phyloP scores from a whole-genome alignment of 2,113 vertebrate genomes.

The Benitochromis conjunctus region DNA sequence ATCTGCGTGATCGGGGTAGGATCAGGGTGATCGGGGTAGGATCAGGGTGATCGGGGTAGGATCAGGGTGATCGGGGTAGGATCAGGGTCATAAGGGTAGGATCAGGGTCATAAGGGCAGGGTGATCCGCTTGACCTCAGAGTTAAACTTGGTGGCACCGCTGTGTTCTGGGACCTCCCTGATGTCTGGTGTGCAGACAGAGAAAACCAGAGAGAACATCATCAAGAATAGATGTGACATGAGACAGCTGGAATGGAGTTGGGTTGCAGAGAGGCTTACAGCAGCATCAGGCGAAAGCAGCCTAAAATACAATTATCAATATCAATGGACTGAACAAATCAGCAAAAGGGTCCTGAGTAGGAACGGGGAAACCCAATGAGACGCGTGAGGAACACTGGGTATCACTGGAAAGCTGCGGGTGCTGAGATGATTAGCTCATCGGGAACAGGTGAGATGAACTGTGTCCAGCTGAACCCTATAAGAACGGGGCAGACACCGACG shows the following conservation, averaged over 20 bases:
- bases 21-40: rapidly evolving
- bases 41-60: rapidly evolving
- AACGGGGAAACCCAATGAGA: neutral
- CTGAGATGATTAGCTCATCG: rapidly evolving
- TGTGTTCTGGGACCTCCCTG: neutral
- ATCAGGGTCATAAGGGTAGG: rapidly evolving
- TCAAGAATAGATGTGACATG: neutral
- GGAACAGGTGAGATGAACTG: neutral
- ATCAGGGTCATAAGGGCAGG: rapidly evolving
- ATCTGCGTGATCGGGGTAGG: too few species aligned
- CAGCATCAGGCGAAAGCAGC: neutral
- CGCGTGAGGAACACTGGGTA: neutral
- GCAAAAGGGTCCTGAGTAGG: neutral
- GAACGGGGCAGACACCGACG: neutral
- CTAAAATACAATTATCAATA: neutral
- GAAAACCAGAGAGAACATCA: neutral
- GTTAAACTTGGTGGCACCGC: neutral
- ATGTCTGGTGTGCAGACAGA: rapidly evolving
- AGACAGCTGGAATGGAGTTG: rapidly evolving
- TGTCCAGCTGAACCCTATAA: neutral
- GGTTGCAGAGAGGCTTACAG: neutral
- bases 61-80: rapidly evolving
- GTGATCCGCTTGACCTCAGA: neutral
- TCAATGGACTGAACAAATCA: too few species aligned
- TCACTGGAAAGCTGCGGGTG: neutral